Evolutionary conservation across 2,888 invertebrate genomes (phyloP), one percentile per base, ranked within the genome.

Genomic region (Julus scandinavius): DNA sequence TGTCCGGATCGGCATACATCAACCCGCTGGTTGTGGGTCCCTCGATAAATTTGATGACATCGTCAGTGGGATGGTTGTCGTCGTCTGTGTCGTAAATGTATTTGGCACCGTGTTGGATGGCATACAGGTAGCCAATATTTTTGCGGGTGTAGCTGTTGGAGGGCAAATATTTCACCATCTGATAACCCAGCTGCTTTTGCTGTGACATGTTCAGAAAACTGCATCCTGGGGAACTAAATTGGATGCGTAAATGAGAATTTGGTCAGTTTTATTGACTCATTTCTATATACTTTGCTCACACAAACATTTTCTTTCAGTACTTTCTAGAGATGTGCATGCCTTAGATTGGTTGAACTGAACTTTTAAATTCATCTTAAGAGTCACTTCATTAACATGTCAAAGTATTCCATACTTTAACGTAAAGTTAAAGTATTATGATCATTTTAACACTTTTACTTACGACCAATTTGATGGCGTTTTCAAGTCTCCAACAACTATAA

Each of bases 1-100:
- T 49, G 40, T 80, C 29, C 29, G 72, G 49, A 29, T 41, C 45
- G 49, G 49, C 15, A 45, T 86, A 86, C 41, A 88, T 87, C 5
- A 88, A 29, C 5, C 88, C 88, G 40, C 38, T 87, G 15, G 20
- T 88, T 5, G 38, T 83, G 29, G 87, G 38, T 7, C 80, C 87
- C 40, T 38, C 5, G 4, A 17, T 2, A 45, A 88, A 88, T 13
- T 50, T n/a, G 54, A 87, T 45, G 1, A 20, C 20, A 7, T 15
- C 58, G n/a, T 87, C 20, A 2, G 85, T 54, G 5, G 88, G 88
- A 45, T 87, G 87, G 45, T 89, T 89, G 88, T 89, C 89, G 58
- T 89, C 89, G 54, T 89, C 89, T 5, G 89, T 89, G 85, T 89
- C 89, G 88, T 88, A 89, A 17, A 89, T 89, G 80, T 29, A 89